These are phyloP conservation scores for Poecilus cupreus DNA, from an alignment of 2,888 invertebrate species.

Conservation along the genomic window DNA sequence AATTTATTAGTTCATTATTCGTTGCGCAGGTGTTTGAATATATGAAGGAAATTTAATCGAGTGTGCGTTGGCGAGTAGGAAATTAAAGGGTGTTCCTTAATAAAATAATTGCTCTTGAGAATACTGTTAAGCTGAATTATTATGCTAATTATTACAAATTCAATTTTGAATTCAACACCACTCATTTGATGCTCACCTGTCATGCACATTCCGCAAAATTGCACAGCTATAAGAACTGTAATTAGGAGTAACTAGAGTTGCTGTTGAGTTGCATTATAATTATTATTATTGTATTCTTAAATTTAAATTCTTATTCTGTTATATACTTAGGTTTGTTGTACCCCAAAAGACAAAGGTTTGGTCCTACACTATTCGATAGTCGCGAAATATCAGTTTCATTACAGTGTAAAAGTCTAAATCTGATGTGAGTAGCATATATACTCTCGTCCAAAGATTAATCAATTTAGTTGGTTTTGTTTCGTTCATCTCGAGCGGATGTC, in stretches of 20 bases:
- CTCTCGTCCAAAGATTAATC: too few species aligned
- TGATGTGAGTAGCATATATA: too few species aligned
- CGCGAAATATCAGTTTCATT: too few species aligned
- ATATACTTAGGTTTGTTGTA: too few species aligned
- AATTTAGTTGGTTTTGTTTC: too few species aligned
- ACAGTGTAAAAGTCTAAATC: too few species aligned
- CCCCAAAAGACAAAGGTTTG: too few species aligned
- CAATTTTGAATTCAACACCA: conserved; percentile 28
- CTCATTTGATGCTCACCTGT: neutral
- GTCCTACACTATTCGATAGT: too few species aligned
- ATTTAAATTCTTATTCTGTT: too few species aligned
- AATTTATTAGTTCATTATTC: conserved; percentile 53
- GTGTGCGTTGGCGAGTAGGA: conserved; percentile 26
- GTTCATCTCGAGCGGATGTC: too few species aligned
- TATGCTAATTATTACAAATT: conserved; percentile 36
- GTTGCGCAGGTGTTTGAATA: conserved; percentile 49
- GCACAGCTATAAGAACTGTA: neutral
- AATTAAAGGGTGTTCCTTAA: conserved; percentile 42
- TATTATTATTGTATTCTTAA: too few species aligned
- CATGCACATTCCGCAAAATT: neutral
- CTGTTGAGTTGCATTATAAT: too few species aligned
- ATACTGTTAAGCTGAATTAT: conserved; percentile 25
- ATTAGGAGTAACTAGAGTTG: neutral
- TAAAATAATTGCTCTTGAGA: conserved; percentile 47
- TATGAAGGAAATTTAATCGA: conserved; percentile 27